Base-by-base conservation (phyloP, 2,797 vertebrate genomes). In the Lepidocolaptes lacrymiger region DNA sequence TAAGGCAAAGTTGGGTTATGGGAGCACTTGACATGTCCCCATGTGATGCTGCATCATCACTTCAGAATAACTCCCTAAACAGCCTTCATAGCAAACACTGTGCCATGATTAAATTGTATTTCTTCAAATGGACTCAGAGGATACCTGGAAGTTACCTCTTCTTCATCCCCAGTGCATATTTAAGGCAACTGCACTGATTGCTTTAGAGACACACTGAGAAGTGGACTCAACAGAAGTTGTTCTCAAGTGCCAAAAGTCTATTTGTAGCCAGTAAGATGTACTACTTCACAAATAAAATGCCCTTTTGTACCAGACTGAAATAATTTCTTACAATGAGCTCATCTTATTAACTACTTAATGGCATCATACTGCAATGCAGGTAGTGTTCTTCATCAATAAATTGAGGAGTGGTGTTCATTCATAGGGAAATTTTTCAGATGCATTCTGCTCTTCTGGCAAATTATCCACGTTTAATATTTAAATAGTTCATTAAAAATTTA, bases 381-480 rank as follows among this genome's bases (percentile, higher is more conserved):
- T 39, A 73, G 46, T 4, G 7, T 4, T 16, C 43, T 34, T 39
- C 55, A 66, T 55, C 72, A 80, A 28, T 12, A 44, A 77, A 61
- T 1, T 28, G 12, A 83, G 14, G 7, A 46, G 3, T 10, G 13
- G 11, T 0, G 0, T 11, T 56, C 46, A 78, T 68, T 68, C 44
- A 15, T 6, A 59, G 30, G 34, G 21, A 63, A 19, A 7, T 30
- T 49, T 63, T 74, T 83, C 64, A 74, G 44, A 77, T 17, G 22
- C 18, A 11, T 85, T 85, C 81, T 43, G 12, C 32, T 84, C 63
- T 85, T 85, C 54, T 14, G 17, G 19, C 22, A 63, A 68, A 37
- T 52, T 21, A 64, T 44, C 23, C 20, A 30, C 10, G 49, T 12
- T 66, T 34, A 49, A 21, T 51, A 76, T 23, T 80, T 61, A 56